phyloP scores from a whole-genome alignment of 2,888 invertebrate genomes.

The Actias luna region DNA sequence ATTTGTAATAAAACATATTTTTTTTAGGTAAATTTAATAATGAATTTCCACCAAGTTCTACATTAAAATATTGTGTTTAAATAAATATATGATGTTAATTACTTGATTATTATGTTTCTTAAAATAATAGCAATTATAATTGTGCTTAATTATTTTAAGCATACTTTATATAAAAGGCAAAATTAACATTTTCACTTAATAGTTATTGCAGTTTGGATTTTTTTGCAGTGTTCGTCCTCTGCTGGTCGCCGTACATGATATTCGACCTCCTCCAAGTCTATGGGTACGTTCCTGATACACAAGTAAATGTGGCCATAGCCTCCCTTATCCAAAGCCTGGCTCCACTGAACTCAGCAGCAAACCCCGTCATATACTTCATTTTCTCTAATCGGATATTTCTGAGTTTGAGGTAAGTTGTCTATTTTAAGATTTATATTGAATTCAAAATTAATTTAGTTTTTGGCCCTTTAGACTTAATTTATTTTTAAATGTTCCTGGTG shows the following conservation, averaged over 20 bases:
- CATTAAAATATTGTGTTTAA: too few species aligned
- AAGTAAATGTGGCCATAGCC: conserved; percentile 91
- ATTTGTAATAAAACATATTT: too few species aligned
- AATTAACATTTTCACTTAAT: not conserved
- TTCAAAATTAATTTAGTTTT: too few species aligned
- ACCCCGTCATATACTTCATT: conserved; percentile 96
- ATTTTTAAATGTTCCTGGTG: too few species aligned
- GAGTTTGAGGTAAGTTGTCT: conserved; percentile 86
- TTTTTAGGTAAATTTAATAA: too few species aligned
- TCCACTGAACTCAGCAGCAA: conserved; percentile 95
- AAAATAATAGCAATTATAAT: not conserved
- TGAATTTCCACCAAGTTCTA: too few species aligned
- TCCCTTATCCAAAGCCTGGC: conserved; percentile 96
- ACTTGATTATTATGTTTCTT: not conserved
- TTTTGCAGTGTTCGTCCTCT: conserved; percentile 92
- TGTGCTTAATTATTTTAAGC: not conserved
- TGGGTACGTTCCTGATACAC: conserved; percentile 86
- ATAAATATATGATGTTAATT: not conserved
- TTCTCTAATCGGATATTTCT: conserved; percentile 95
- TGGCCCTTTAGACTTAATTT: too few species aligned
- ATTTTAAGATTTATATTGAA: not conserved
- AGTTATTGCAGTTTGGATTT: not conserved
- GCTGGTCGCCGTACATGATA: conserved; percentile 97
- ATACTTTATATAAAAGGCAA: too few species aligned
- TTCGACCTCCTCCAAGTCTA: conserved; percentile 95